phyloP scores from a whole-genome alignment of 2,113 vertebrate genomes.

The Spea bombifrons region DNA sequence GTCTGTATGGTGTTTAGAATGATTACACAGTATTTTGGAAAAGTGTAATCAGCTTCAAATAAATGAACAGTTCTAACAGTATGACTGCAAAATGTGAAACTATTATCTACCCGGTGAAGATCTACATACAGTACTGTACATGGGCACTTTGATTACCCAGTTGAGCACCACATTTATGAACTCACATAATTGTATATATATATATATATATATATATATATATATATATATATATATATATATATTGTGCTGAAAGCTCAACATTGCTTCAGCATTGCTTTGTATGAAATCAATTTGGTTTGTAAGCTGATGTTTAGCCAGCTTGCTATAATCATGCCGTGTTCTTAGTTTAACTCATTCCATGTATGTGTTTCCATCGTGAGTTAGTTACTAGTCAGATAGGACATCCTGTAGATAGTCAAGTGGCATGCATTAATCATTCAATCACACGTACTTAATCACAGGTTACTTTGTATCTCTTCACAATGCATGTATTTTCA shows the following conservation, averaged over 20 bases:
- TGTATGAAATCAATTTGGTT: conserved; percentile 22
- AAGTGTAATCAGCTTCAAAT: not conserved
- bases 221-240: too few relatives aligned
- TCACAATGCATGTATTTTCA: too few relatives aligned
- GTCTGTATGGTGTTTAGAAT: too few relatives aligned
- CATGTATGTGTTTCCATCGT: too few relatives aligned
- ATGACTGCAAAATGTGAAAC: not conserved
- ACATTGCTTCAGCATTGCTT: not conserved
- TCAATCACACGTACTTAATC: not conserved
- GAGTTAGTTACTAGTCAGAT: too few relatives aligned
- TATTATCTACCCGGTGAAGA: not conserved
- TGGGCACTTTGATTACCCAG: conserved; percentile 11
- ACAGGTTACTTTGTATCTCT: not conserved
- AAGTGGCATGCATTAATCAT: not conserved
- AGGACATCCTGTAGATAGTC: not conserved
- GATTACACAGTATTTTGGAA: too few relatives aligned
- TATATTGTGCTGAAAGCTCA: conserved; percentile 13
- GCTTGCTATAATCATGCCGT: not conserved
- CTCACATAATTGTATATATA: conserved; percentile 18
- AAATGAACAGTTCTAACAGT: not conserved
- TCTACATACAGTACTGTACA: not conserved
- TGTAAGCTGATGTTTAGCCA: conserved; percentile 12
- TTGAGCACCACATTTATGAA: conserved; percentile 7
- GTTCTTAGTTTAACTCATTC: too few relatives aligned
- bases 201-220: too few relatives aligned